phyloP scores from a whole-genome alignment of 2,888 invertebrate genomes.

The Margaritifera margaritifera region DNA sequence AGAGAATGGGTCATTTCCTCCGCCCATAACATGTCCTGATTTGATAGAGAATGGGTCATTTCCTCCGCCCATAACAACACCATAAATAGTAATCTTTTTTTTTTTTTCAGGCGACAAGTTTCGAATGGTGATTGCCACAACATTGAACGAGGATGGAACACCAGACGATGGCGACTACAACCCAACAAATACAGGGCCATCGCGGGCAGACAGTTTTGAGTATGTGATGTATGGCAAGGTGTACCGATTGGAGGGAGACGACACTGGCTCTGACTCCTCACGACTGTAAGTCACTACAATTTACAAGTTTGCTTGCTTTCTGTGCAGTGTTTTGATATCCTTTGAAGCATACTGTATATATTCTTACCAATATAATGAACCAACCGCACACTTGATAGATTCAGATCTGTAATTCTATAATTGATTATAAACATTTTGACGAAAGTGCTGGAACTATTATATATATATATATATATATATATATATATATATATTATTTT shows the following conservation, averaged over 20 bases:
- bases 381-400: no score
- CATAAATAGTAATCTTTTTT: neutral
- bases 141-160: constrained; percentile 95
- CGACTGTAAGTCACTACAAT: constrained; percentile 54
- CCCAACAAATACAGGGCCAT: constrained; percentile 76
- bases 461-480: no score
- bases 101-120: constrained; percentile 79
- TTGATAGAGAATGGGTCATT: no score
- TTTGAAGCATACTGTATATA: neutral
- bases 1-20: no score
- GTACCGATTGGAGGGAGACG: constrained; percentile 97
- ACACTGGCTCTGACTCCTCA: constrained; percentile 79
- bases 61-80: neutral
- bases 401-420: no score
- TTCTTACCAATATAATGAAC: no score
- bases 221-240: constrained; percentile 99
- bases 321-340: neutral
- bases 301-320: neutral
- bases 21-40: no score
- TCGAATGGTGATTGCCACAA: constrained; percentile 94
- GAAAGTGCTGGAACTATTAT: no score
- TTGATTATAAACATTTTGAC: no score
- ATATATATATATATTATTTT: no score
- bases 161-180: constrained; percentile 95
- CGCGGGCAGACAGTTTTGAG: constrained; percentile 96